Evolutionary conservation across 1,140 invertebrate species (phyloP), one percentile per base, ranked within the genome.

Genomic region (Heliothis virescens): DNA sequence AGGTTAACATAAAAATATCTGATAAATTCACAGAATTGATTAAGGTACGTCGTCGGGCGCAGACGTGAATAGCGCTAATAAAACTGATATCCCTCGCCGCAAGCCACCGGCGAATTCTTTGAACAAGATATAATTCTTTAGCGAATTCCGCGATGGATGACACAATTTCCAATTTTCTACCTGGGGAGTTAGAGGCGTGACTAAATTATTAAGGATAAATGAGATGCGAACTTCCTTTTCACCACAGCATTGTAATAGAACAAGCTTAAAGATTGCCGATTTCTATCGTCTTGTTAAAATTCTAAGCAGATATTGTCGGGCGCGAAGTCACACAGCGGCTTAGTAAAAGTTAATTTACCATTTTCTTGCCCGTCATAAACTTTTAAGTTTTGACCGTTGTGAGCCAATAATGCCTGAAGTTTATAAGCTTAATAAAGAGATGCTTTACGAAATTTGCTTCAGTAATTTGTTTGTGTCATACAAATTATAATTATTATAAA

Each of bases 161-260:
- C 88, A 90, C 91, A 93, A 93, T 92, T 91, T 89, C 89, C 93
- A 94, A 94, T 94, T 93, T 93, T 93, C 90, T 89, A 94, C 92
- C 92, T 92, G 88, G 86, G 87, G 84, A 89, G 83, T 83, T 80
- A 80, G 65, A 84, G 84, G 83, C 92, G 92, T 94, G 92, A 94
- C 92, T 89, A 91, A 92, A 93, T 93, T 94, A 94, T 91, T 88
- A 92, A 94, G 81, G 83, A 82, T 88, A 94, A 93, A 91, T 93
- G 92, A 93, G 89, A 92, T 86, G 86, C 86, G 89, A 92, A 91
- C 85, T 92, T 92, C 89, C 87, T 87, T 86, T 91, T 90, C 86
- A 82, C 89, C 82, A 84, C 88, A 87, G 85, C 88, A 93, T 90
- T 92, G 91, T 93, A 89, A 90, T 89, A 88, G 85, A 69, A 84